Evolutionary conservation across 2,113 vertebrate species (phyloP), one percentile per base, ranked within the genome.

Genomic region (Rhinichthys klamathensis): DNA sequence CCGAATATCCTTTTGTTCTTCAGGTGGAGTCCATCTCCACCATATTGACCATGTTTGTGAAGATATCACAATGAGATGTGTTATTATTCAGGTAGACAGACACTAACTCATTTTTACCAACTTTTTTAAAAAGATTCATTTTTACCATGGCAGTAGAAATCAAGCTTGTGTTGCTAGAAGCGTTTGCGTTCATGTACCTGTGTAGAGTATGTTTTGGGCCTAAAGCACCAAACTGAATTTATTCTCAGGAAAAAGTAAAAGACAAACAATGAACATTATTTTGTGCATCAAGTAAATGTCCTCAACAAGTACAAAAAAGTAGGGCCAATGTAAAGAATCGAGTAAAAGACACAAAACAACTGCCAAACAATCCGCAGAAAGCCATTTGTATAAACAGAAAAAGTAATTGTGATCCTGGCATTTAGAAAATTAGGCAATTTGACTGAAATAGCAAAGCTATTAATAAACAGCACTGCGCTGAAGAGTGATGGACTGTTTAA

Each of bases 1-100:
- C 81, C 9, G 80, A 82, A 84, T 87, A 87, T 87, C 51, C 76
- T 85, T 91, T 84, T 82, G 61, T 88, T 88, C 84, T 49, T 70
- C 3, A 80, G 61, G 61, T 82, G 58, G 75, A 84, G 70, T 84
- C 51, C 70, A 77, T 61, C 63, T 51, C 51, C 25, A 44, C 61
- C 8, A 27, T 51, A 58, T 63, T 65, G 30, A 25, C 51, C 10
- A 23, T 60, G 54, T 65, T 3, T 65, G 27, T 54, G 35, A 38
- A 4, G 12, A 76, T n/a, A 76, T 27, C 54, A 56, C 54, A 56
- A 10, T 12, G 1, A 25, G n/a, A 25, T 11, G 58, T 60, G 10
- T 8, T 65, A 65, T 30, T 30, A 65, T 15, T 30, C 61, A 61
- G n/a, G 23, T 12, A 56, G 16, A n/a, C n/a, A n/a, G n/a, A n/a